Evolutionary conservation across 2,888 invertebrate species (phyloP), one percentile per base, ranked within the genome.

Genomic region (Aproaerema taeniolella): DNA sequence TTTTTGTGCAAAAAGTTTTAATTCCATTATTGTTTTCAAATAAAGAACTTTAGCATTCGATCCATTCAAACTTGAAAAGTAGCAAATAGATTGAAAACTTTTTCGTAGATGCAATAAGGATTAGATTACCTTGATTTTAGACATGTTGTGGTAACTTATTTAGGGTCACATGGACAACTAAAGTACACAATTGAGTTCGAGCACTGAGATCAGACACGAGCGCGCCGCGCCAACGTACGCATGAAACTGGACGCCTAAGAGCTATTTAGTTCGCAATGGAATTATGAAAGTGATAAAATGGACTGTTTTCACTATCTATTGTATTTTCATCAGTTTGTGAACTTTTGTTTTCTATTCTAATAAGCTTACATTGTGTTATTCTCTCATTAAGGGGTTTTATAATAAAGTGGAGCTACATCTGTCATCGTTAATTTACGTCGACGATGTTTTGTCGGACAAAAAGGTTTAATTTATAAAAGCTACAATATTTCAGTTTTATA

Each of bases 41-140:
- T n/a, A n/a, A n/a, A n/a, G n/a, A n/a, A n/a, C n/a, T n/a, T n/a
- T n/a, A n/a, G n/a, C n/a, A n/a, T n/a, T n/a, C n/a, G n/a, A n/a
- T n/a, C n/a, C n/a, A n/a, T n/a, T n/a, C n/a, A n/a, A n/a, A n/a
- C n/a, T n/a, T n/a, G n/a, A n/a, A n/a, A n/a, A n/a, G n/a, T n/a
- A n/a, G 5, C 6, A 9, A 26, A 9, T 26, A n/a, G n/a, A 26
- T 26, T 26, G n/a, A 26, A 26, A 26, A 26, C 26, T 26, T 26
- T 26, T 26, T n/a, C 2, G 8, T 26, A n/a, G 2, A 6, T 3
- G 8, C 26, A n/a, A 13, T 12, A 14, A 6, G 13, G 13, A 13
- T 8, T 34, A n/a, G 1, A 24, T 72, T 76, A 77, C 77, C 77
- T 77, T 77, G 71, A 76, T 60, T 74, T 76, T 77, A 53, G 77